phyloP scores from a whole-genome alignment of 2,113 vertebrate species.

The Rhadina sibilatrix region DNA sequence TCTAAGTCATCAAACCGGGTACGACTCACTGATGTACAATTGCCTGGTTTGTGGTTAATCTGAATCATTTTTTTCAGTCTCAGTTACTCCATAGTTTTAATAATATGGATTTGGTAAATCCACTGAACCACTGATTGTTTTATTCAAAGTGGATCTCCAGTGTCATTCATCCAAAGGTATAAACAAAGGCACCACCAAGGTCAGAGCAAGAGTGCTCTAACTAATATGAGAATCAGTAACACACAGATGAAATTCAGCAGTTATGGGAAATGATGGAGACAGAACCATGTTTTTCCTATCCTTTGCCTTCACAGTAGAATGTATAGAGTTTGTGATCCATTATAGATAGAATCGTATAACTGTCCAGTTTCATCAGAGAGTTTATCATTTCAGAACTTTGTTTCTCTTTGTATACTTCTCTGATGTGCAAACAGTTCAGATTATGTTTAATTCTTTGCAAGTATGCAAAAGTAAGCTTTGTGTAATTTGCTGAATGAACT shows the following conservation, averaged over 20 bases:
- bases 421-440: rapidly evolving
- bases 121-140: not conserved
- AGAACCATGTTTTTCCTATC: not conserved
- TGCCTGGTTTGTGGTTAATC: not conserved
- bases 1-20: not conserved
- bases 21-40: not conserved
- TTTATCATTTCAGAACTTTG: rapidly evolving
- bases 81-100: not conserved
- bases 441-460: not conserved
- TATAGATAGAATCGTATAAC: not conserved
- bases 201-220: not conserved
- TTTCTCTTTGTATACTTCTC: not conserved
- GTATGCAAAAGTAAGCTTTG: not conserved
- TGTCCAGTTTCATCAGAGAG: not conserved
- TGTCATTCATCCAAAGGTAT: not conserved
- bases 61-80: not conserved
- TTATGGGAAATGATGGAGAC: not conserved
- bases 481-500: not conserved
- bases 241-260: not conserved
- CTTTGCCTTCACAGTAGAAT: not conserved
- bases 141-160: not conserved
- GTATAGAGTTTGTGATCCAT: not conserved
- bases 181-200: not conserved
- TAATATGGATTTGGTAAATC: not conserved
- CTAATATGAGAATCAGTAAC: not conserved